A percentile compares a stretch with the other conserved stretches of the same genome.
Conservation (phyloP, 2,888 invertebrate species). For the Phania funesta region DNA sequence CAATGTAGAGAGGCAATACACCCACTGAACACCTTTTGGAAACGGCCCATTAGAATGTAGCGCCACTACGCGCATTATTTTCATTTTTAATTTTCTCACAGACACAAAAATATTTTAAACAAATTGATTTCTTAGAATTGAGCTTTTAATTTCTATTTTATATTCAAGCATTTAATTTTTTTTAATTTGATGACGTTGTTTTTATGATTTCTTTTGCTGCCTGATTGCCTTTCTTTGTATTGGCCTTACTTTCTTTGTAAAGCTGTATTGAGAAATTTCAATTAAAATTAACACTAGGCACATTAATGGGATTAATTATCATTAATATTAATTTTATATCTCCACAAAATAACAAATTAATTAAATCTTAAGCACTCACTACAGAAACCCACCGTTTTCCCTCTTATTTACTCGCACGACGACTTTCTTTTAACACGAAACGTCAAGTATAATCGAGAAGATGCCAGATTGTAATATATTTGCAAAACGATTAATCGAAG, state of each 20-base stretch:
- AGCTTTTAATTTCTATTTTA: constrained; percentile 20
- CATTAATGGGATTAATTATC: not conserved
- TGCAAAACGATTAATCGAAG: not conserved
- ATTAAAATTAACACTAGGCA: not conserved
- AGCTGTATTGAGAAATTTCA: not conserved
- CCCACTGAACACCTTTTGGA: constrained; percentile 18
- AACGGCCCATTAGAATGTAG: constrained; percentile 20
- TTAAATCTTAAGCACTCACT: constrained; percentile 5
- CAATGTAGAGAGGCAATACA: not conserved
- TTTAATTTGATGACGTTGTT: constrained; percentile 63
- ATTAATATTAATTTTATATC: constrained; percentile 23
- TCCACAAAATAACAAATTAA: constrained; percentile 20
- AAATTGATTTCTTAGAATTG: constrained; percentile 1
- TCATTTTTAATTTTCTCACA: constrained; percentile 14
- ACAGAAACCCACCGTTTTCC: constrained; percentile 14
- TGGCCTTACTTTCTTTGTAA: not conserved
- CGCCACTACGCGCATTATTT: constrained; percentile 57
- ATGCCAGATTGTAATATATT: constrained; percentile 13
- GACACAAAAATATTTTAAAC: not conserved
- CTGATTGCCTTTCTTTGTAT: constrained; percentile 18
- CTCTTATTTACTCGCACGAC: constrained; percentile 42
- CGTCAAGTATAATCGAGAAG: not conserved
- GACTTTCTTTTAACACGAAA: constrained; percentile 44
- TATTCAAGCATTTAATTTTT: constrained; percentile 2
- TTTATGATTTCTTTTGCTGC: constrained; percentile 41